These are phyloP conservation scores for Crossocerus cetratus DNA, from an alignment of 2,888 invertebrate genomes.

Conservation along the genomic window DNA sequence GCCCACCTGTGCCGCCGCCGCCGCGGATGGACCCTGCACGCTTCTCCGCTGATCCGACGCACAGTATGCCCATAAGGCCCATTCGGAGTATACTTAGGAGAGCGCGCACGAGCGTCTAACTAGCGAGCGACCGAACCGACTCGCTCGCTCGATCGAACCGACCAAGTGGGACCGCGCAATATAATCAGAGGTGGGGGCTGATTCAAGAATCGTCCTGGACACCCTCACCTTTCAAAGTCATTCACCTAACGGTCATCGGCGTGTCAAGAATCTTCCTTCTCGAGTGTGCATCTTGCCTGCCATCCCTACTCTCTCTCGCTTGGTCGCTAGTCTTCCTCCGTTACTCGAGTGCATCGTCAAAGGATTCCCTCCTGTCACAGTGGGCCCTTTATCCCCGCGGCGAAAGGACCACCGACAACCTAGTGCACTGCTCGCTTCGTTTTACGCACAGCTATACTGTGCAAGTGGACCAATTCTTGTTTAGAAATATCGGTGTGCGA, in stretches of 20 bases:
- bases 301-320: slow-evolving; percentile 24
- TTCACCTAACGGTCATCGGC: slow-evolving; percentile 73
- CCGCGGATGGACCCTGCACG: slow-evolving; percentile 68
- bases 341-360: slow-evolving; percentile 40
- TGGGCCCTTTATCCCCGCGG: not conserved
- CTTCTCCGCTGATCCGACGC: slow-evolving; percentile 66
- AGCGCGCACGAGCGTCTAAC: slow-evolving; percentile 51
- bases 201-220: slow-evolving; percentile 68
- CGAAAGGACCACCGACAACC: too few relatives aligned
- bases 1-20: slow-evolving; percentile 70
- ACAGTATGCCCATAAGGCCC: slow-evolving; percentile 67
- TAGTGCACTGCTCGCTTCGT: too few relatives aligned
- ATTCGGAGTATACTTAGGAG: slow-evolving; percentile 63
- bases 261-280: slow-evolving; percentile 63
- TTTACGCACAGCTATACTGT: too few relatives aligned
- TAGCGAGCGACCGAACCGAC: slow-evolving; percentile 38
- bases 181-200: slow-evolving; percentile 61
- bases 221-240: slow-evolving; percentile 70
- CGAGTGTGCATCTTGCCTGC: slow-evolving; percentile 36
- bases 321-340: slow-evolving; percentile 43
- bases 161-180: slow-evolving; percentile 57
- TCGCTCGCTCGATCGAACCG: slow-evolving; percentile 39
- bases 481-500: too few relatives aligned
- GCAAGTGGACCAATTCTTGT: too few relatives aligned
- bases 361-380: slow-evolving; percentile 9